Base-by-base conservation (phyloP, 2,888 invertebrate genomes). In the Tetranychus piercei region DNA sequence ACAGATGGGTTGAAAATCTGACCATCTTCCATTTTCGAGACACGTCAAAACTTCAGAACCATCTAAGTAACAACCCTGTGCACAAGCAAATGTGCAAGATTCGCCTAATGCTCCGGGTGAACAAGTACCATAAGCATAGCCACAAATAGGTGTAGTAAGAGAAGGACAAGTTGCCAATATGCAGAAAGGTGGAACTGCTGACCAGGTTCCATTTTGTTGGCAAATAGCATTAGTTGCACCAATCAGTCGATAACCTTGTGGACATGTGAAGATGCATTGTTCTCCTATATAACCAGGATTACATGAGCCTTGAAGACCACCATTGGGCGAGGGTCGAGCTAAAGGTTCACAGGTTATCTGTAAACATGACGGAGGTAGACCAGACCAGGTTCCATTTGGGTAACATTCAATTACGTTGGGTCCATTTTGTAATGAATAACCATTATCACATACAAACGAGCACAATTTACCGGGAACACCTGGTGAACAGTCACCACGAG, bases 221-320 rank as follows among this genome's bases (percentile, higher is more conserved):
- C 73, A 73, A 18, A 73, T 8, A 9, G 44, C 11, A 65, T 55
- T 73, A 9, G 73, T 55, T 9, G 18, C 15, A 15, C 73, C 73
- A 15, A 45, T 44, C 18, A 73, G 45, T 65, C 64, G 64, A 65
- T 65, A 73, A 7, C 73, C 73, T 9, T 6, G 15, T 6, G 44
- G 65, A 22, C 73, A 73, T 18, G 65, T 43, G 44, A 73, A 45
- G 11, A 55, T 20, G 18, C 73, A 73, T 6, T 9, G 9, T 34
- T 73, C 22, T 11, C 65, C 65, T 23, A 18, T 9, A 18, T 20
- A 44, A 9, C 73, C 73, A 6, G 73, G 73, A 15, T 73, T 23
- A 73, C 73, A 73, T 65, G 73, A 22, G 15, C 73, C 73, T 64
- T 73, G 73, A 1, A 73, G 55, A 11, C 44, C 34, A 34, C 73